phyloP scores from a whole-genome alignment of 23 tunicate genomes.

The Styela clava region DNA sequence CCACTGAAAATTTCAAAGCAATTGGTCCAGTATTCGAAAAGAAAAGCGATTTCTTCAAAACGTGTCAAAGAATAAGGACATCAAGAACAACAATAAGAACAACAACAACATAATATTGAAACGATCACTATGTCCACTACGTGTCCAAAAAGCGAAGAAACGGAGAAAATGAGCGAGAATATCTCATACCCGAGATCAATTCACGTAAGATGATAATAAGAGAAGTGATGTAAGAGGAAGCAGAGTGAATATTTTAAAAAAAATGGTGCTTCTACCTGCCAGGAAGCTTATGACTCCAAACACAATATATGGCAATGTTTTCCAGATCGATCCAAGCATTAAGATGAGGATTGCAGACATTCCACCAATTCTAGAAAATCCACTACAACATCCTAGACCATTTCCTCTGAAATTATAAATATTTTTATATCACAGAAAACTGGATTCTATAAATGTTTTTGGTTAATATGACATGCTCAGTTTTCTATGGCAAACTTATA shows the following conservation, averaged over 20 bases:
- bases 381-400: constrained; percentile 80
- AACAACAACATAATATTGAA: no score
- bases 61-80: no score
- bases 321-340: constrained; percentile 38
- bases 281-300: constrained; percentile 58
- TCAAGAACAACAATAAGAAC: no score
- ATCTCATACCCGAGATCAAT: no score
- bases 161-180: not conserved
- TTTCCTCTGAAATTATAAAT: constrained; percentile 51
- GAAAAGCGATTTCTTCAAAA: no score
- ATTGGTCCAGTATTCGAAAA: no score
- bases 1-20: no score
- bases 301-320: constrained; percentile 46
- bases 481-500: no score
- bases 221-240: not conserved
- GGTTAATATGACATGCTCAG: no score
- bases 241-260: not conserved
- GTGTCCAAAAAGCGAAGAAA: not conserved
- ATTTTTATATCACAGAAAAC: not conserved
- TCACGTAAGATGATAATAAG: no score
- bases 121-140: no score
- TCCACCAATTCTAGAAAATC: constrained; percentile 65
- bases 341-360: constrained; percentile 40
- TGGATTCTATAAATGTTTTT: no score
- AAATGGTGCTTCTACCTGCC: constrained; percentile 50